A percentile compares a stretch with the other conserved stretches of the same genome.
Evolutionary conservation across 2,797 vertebrate genomes (phyloP).

Genomic region (Caiman crocodilus): DNA sequence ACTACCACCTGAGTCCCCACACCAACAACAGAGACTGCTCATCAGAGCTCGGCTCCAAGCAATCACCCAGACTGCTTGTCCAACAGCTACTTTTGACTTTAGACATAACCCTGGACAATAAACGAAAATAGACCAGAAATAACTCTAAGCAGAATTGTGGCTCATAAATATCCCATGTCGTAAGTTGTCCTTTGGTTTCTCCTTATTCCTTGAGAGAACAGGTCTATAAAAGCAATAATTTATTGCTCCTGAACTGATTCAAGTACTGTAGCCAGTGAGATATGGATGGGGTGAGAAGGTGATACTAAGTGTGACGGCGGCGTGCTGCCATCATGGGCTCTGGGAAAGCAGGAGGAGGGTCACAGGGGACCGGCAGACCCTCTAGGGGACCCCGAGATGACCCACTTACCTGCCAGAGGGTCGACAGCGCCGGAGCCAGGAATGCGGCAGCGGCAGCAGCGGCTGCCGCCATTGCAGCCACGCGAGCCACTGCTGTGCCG

Average conservation of each 20-base stretch:
- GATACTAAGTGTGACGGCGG: no score
- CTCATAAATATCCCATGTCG: not conserved
- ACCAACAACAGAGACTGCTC: not conserved
- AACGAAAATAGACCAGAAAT: not conserved
- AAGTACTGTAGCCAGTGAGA: not conserved
- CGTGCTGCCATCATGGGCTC: no score
- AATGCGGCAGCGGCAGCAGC: no score
- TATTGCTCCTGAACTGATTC: not conserved
- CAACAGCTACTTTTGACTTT: not conserved
- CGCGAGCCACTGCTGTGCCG: no score
- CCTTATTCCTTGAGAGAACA: not conserved
- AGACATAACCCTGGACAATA: not conserved
- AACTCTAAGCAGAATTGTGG: not conserved
- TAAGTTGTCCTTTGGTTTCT: not conserved
- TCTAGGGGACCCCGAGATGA: no score
- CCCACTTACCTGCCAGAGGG: no score
- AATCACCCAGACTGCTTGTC: not conserved
- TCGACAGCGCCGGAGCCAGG: no score
- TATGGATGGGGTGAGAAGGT: not conserved
- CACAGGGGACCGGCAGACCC: no score
- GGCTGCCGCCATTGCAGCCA: no score
- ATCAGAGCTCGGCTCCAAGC: not conserved
- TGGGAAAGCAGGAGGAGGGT: no score
- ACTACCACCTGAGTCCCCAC: rapidly evolving
- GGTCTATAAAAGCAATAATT: not conserved